A percentile compares a stretch with the other conserved stretches of the same genome.
Conservation (phyloP, 2,113 vertebrate genomes). For the Xiphophorus hellerii region DNA sequence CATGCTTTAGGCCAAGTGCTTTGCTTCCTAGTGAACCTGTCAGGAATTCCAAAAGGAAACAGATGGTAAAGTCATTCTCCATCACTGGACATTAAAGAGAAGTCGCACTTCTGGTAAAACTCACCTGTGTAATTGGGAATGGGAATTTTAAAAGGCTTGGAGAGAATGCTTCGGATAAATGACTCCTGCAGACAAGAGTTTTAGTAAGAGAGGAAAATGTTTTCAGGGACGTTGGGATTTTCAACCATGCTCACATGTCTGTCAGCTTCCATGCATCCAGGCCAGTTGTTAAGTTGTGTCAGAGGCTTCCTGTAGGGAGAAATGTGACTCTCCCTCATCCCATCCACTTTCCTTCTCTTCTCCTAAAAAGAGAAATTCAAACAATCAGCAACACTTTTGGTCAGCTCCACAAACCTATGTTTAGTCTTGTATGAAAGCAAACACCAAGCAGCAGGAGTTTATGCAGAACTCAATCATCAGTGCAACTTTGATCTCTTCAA, state of each 20-base stretch:
- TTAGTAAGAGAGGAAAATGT: background rate
- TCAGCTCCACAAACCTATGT: background rate
- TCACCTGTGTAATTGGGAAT: slow-evolving; percentile 96
- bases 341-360: slow-evolving; percentile 78
- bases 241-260: slow-evolving; percentile 85
- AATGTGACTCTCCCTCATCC: slow-evolving; percentile 72
- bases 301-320: slow-evolving; percentile 89
- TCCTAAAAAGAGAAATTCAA: slow-evolving; percentile 66
- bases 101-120: background rate
- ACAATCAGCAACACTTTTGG: background rate
- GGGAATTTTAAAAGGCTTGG: slow-evolving; percentile 95
- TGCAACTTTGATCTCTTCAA: too few relatives aligned
- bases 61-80: background rate
- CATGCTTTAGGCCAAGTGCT: slow-evolving; percentile 88
- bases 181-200: slow-evolving; percentile 83
- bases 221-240: background rate
- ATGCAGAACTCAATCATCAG: too few relatives aligned
- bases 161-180: slow-evolving; percentile 95
- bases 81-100: background rate
- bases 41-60: slow-evolving; percentile 8
- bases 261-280: slow-evolving; percentile 83
- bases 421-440: background rate
- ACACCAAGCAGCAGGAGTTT: too few relatives aligned
- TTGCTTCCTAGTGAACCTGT: slow-evolving; percentile 88
- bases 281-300: slow-evolving; percentile 79